phyloP scores from a whole-genome alignment of 2,113 vertebrate genomes.

The Pogonocichla stellata region DNA sequence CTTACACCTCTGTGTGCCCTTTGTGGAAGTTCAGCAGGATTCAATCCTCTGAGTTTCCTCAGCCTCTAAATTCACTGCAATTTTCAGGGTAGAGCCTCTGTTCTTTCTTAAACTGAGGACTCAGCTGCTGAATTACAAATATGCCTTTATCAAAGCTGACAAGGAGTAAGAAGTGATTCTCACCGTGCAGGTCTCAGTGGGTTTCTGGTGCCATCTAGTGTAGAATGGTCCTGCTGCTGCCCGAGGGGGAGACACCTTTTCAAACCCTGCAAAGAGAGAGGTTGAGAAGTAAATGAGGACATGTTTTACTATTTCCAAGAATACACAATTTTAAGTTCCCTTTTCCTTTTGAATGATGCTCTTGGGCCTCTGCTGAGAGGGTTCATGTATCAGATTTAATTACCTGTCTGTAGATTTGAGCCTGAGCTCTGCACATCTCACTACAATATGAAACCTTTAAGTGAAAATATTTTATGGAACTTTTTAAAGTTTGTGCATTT shows the following conservation, averaged over 20 bases:
- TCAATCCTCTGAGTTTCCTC: neutral
- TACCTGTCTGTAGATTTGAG: neutral
- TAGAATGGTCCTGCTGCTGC: neutral
- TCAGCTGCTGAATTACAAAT: neutral
- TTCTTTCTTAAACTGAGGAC: neutral
- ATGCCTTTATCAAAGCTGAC: neutral
- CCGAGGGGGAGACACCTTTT: neutral
- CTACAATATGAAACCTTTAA: neutral
- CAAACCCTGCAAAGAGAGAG: neutral
- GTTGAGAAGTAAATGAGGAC: neutral
- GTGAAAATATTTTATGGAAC: neutral
- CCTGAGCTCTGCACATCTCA: neutral
- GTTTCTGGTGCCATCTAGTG: slow-evolving; percentile 77
- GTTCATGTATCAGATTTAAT: neutral
- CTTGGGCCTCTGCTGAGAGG: neutral
- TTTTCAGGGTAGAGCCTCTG: neutral
- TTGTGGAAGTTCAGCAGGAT: neutral
- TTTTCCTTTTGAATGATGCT: neutral
- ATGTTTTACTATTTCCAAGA: neutral
- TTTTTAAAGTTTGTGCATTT: neutral
- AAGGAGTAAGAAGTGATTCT: neutral
- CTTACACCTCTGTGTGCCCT: neutral
- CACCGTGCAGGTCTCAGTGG: neutral
- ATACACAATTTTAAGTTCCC: rapidly evolving
- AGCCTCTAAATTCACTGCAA: neutral